Percentiles rank a stretch among this genome's conserved stretches.
Evolutionary conservation across 2,888 invertebrate genomes (phyloP).

Genomic region (Yponomeuta cagnagella): DNA sequence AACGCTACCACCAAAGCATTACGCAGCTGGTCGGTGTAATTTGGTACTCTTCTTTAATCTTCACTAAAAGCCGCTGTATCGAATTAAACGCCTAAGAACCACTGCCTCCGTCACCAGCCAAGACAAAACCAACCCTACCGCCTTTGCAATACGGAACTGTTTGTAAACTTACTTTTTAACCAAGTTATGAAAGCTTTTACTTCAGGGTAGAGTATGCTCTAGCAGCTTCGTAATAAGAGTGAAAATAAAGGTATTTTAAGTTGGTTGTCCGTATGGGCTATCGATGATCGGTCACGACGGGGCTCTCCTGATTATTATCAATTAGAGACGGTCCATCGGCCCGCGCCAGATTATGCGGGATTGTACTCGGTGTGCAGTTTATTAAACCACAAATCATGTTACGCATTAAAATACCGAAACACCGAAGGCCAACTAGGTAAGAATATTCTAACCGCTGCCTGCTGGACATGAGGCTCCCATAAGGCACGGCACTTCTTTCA

Average conservation of each 20-base stretch:
- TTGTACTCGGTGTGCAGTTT: background rate
- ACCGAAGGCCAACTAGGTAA: too few species aligned
- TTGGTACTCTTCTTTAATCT: conserved; percentile 4
- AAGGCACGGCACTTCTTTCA: too few species aligned
- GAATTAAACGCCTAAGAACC: background rate
- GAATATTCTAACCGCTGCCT: too few species aligned
- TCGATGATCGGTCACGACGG: conserved; percentile 37
- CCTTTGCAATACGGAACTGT: background rate
- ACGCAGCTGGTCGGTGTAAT: background rate
- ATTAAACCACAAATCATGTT: background rate
- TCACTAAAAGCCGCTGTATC: conserved; percentile 12
- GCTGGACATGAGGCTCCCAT: too few species aligned
- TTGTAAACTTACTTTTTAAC: background rate
- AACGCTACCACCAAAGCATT: conserved; percentile 2
- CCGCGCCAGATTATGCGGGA: conserved; percentile 9
- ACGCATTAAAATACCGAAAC: background rate
- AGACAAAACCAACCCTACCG: background rate
- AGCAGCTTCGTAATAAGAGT: background rate
- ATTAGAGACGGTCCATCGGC: conserved; percentile 42
- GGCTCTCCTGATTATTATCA: conserved; percentile 48
- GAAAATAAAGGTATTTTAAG: background rate
- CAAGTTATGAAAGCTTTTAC: background rate
- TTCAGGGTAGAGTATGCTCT: background rate
- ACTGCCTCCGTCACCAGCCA: background rate
- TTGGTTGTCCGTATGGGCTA: background rate